Evolutionary conservation across 2,113 vertebrate species (phyloP).

Genomic region (Rafetus swinhoei): DNA sequence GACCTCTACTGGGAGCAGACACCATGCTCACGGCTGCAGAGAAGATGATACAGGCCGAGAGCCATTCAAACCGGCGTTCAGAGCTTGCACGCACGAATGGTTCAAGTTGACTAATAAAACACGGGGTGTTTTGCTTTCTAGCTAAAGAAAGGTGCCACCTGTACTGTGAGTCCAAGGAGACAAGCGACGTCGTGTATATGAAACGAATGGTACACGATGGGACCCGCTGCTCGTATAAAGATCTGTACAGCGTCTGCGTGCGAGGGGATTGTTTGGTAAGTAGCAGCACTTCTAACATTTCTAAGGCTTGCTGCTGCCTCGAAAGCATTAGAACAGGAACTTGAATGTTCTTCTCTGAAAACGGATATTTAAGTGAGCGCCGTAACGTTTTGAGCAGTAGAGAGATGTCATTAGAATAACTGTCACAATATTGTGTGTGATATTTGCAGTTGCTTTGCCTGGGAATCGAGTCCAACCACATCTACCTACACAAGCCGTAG

Average conservation of each 20-base stretch:
- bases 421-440: slow-evolving; percentile 64
- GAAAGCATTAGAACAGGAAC: not conserved
- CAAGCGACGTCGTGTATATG: slow-evolving; percentile 89
- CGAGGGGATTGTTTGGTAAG: slow-evolving; percentile 93
- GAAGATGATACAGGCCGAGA: not conserved
- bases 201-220: slow-evolving; percentile 90
- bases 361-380: not conserved
- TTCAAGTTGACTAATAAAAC: not conserved
- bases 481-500: slow-evolving; percentile 46
- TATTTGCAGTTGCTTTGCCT: slow-evolving; percentile 26
- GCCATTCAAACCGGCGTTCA: not conserved
- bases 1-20: not conserved
- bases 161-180: slow-evolving; percentile 93
- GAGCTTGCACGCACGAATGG: not conserved
- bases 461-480: slow-evolving; percentile 16
- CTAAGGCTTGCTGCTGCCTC: fast-evolving
- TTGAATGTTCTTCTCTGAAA: not conserved
- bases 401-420: slow-evolving; percentile 52
- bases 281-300: not conserved
- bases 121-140: slow-evolving; percentile 58
- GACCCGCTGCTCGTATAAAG: slow-evolving; percentile 96
- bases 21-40: not conserved
- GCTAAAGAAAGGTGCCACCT: slow-evolving; percentile 95
- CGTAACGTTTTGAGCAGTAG: not conserved
- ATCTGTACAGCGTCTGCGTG: slow-evolving; percentile 93